Conservation (phyloP, 1,140 invertebrate genomes). For the Lasioglossum baleicum region DNA sequence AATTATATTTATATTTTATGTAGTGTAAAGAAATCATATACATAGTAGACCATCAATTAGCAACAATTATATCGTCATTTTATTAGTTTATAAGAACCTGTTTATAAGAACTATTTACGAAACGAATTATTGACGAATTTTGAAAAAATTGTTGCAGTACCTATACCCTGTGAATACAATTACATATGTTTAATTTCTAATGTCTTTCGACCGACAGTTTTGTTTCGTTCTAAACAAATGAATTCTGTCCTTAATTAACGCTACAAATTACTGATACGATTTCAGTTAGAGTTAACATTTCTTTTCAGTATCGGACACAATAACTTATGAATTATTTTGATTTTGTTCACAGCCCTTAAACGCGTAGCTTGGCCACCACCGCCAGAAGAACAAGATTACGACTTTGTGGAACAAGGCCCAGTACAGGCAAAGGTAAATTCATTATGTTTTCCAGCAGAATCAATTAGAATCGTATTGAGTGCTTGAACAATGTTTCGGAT, state of each 20-base stretch:
- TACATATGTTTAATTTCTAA: not conserved
- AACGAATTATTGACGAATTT: no score
- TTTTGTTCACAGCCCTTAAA: slow-evolving; percentile 84
- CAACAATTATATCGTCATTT: not conserved
- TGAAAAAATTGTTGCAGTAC: no score
- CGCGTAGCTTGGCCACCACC: slow-evolving; percentile 91
- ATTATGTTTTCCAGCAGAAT: not conserved
- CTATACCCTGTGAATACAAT: not conserved
- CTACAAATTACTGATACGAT: not conserved
- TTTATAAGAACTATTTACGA: no score
- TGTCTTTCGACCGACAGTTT: not conserved
- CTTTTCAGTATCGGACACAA: not conserved
- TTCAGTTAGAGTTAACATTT: not conserved
- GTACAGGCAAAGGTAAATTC: slow-evolving; percentile 80
- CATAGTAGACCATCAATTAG: not conserved
- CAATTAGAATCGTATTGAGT: not conserved
- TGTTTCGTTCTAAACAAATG: not conserved
- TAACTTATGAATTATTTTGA: not conserved
- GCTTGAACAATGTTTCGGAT: slow-evolving; percentile 3
- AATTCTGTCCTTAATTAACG: not conserved
- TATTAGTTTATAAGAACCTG: not conserved
- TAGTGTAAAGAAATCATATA: not conserved
- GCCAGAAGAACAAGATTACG: slow-evolving; percentile 82
- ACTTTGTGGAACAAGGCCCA: slow-evolving; percentile 80
- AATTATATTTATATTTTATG: not conserved